Percentiles rank a stretch among this genome's conserved stretches.
These are phyloP conservation scores for Sinocyclocheilus rhinocerous DNA, from an alignment of 2,113 vertebrate genomes.

Conservation along the genomic window DNA sequence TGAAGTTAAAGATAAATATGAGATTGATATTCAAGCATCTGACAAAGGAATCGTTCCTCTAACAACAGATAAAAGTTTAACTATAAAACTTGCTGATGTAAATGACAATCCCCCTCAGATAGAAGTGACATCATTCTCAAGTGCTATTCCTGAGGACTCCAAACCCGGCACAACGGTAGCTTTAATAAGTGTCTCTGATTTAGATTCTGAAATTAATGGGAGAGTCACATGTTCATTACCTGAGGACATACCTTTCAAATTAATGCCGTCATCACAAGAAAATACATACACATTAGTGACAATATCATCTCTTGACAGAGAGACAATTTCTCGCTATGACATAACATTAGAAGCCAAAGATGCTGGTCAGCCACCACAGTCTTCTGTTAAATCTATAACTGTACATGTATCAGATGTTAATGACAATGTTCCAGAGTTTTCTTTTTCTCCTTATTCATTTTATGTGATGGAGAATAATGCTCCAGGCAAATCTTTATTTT, in stretches of 20 bases:
- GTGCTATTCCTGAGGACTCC: slow-evolving; percentile 67
- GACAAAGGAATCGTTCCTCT: slow-evolving; percentile 55
- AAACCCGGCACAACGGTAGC: slow-evolving; percentile 58
- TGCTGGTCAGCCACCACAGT: slow-evolving; percentile 52
- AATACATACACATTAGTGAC: slow-evolving; percentile 61
- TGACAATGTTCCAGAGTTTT: slow-evolving; percentile 64
- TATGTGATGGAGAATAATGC: slow-evolving; percentile 64
- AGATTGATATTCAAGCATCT: slow-evolving; percentile 62
- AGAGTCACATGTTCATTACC: slow-evolving; percentile 70
- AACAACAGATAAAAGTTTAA: slow-evolving; percentile 55
- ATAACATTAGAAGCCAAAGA: slow-evolving; percentile 60
- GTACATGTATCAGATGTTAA: slow-evolving; percentile 64
- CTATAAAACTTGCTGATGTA: slow-evolving; percentile 60
- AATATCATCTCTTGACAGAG: slow-evolving; percentile 56
- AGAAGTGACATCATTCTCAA: slow-evolving; percentile 81
- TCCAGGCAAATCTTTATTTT: slow-evolving; percentile 54
- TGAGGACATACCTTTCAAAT: slow-evolving; percentile 58
- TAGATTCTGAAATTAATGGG: slow-evolving; percentile 59
- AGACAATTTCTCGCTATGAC: slow-evolving; percentile 48
- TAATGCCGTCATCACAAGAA: slow-evolving; percentile 52
- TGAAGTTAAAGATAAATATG: slow-evolving; percentile 53
- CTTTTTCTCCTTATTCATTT: slow-evolving; percentile 47
- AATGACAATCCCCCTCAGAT: slow-evolving; percentile 81
- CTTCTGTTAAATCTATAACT: slow-evolving; percentile 56
- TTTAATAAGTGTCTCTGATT: slow-evolving; percentile 59